Evolutionary conservation across 2,888 invertebrate species (phyloP), one percentile per base, ranked within the genome.

Genomic region (Habroteleia sp.): DNA sequence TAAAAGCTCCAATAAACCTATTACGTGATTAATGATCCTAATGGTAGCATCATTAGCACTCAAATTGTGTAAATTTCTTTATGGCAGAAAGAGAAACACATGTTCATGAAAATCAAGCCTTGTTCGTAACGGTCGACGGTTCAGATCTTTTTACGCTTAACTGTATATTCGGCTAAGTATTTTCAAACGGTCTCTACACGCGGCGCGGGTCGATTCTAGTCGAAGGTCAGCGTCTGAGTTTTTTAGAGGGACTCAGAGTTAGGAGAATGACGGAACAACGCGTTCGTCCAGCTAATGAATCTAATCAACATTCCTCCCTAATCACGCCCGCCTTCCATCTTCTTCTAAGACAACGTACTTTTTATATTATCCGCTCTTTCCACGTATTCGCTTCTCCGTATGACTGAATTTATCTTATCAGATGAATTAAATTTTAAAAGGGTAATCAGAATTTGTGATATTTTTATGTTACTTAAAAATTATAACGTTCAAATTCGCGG

Each of bases 221-320:
- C 62, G 80, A 80, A 78, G 82, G 80, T 81, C 81, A 77, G 80
- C 56, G 74, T 77, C 77, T 76, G 52, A 69, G 76, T 69, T 78
- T 82, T 81, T 79, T 82, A 3, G 77, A 80, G 78, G 73, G 71
- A 29, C 56, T 41, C 71, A 46, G 76, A 76, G 80, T 74, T 65
- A 60, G 76, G 52, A 48, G 77, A 20, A 7, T 23, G 33, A 14
- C 42, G 7, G 78, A 74, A 76, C 62, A 78, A 78, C 66, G 68
- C 77, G 72, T 77, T 82, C 80, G 75, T 79, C 82, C 83, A 82
- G 83, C 85, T 87, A 87, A 87, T 87, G 88, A 84, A 87, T 87
- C 87, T 87, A 88, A 88, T 88, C 87, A 87, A 88, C 87, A 88
- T 88, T 88, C 87, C 87, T 85, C 82, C 84, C 86, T 87, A 87